Base-by-base conservation (phyloP, 1,140 invertebrate genomes). In the Aphidius ervi region DNA sequence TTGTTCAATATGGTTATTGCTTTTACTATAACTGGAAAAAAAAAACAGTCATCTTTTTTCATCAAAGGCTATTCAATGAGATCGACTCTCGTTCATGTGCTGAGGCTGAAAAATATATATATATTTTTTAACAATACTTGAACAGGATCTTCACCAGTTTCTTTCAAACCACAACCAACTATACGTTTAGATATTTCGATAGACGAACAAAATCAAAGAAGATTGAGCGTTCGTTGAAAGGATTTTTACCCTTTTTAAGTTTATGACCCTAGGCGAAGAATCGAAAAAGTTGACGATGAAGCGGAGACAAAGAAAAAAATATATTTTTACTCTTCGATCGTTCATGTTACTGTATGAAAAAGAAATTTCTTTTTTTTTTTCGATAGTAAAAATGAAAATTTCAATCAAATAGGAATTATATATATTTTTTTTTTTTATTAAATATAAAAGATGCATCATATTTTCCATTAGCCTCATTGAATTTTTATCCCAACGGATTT, bases 51-150 rank as follows among this genome's bases (percentile, higher is more conserved):
- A 31, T 31, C 4, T 31, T 31, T 31, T 31, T 31, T n/a, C 23
- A 41, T 16, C 46, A 58, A 58, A 58, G 39, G 39, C 46, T 46
- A 50, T 58, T 58, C 37, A 37, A 58, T 49, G 57, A 46, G 31
- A 52, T 40, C 23, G 31, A 8, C 50, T 40, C 37, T 52, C 50
- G 50, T 52, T 52, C 40, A 52, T 52, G 50, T 52, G 50, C 40
- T 52, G 50, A n/a, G 42, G 42, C 23, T 31, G 23, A 31, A 31
- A 31, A 31, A 31, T 31, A 31, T 31, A 31, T 31, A 31, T 31
- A 31, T 31, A 31, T 31, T 3, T 31, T 31, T 1, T 31, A 31
- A 31, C 23, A 31, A 31, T 31, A 31, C 23, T 31, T 31, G 23
- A 31, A 31, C 23, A 31, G 23, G 23, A 31, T 31, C 23, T 31